Conservation (phyloP, 2,888 invertebrate genomes). For the Psococerastis gibbosa region DNA sequence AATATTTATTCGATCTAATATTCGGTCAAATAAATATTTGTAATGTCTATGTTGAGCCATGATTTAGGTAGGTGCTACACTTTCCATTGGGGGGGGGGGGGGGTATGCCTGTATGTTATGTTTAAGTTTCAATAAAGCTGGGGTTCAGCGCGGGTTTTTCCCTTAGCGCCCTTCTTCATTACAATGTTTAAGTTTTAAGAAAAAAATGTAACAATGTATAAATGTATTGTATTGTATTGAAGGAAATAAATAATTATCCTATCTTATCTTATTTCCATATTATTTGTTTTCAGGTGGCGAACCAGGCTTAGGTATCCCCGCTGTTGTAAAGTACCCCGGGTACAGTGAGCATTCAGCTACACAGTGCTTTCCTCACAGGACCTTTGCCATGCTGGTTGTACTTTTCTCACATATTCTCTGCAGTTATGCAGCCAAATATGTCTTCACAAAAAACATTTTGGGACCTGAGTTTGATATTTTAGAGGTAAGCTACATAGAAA, state of each 20-base stretch:
- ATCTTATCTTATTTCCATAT: neutral
- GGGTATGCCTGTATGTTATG: no score
- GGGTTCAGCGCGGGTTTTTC: no score
- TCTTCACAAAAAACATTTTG: conserved; percentile 30
- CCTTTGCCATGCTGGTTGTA: conserved; percentile 39
- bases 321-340: conserved; percentile 36
- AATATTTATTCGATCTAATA: no score
- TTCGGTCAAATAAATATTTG: no score
- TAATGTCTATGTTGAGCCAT: no score
- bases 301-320: conserved; percentile 31
- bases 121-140: no score
- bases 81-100: no score
- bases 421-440: conserved; percentile 28
- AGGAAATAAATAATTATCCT: no score
- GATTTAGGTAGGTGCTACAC: no score
- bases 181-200: no score
- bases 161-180: neutral
- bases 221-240: no score
- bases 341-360: conserved; percentile 25
- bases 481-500: neutral
- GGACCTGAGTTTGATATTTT: neutral
- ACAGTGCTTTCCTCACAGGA: conserved; percentile 48
- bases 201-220: no score
- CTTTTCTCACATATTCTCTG: conserved; percentile 30
- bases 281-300: conserved; percentile 33